These are phyloP conservation scores for Trochalopteron elliotii DNA, from an alignment of 2,113 vertebrate genomes.

Conservation along the genomic window DNA sequence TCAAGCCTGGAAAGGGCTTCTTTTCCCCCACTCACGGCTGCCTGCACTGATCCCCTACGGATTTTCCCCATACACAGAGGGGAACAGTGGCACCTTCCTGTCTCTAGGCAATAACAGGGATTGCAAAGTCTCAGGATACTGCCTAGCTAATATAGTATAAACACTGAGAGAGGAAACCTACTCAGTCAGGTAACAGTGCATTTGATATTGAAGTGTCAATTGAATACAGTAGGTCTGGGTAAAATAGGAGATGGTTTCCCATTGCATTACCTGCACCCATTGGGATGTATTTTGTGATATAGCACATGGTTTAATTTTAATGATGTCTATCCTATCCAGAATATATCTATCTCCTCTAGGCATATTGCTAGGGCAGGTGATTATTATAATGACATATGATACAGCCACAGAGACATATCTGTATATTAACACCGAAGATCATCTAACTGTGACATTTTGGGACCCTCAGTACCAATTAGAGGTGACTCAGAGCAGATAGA, in stretches of 20 bases:
- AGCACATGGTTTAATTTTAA: background rate
- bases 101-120: background rate
- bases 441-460: background rate
- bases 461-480: background rate
- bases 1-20: background rate
- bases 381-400: background rate
- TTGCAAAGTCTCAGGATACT: background rate
- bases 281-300: background rate
- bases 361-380: background rate
- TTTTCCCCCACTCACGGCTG: background rate
- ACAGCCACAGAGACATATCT: background rate
- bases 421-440: background rate
- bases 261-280: fast-evolving
- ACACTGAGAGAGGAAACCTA: background rate
- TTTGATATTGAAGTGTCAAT: background rate
- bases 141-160: background rate
- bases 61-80: background rate
- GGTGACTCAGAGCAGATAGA: background rate
- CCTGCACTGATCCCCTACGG: background rate
- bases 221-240: background rate
- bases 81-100: background rate
- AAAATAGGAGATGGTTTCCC: background rate
- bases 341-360: background rate
- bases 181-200: background rate
- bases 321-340: background rate